A percentile compares a stretch with the other conserved stretches of the same genome.
phyloP scores from a whole-genome alignment of 2,113 vertebrate genomes.

The Bos indicus region DNA sequence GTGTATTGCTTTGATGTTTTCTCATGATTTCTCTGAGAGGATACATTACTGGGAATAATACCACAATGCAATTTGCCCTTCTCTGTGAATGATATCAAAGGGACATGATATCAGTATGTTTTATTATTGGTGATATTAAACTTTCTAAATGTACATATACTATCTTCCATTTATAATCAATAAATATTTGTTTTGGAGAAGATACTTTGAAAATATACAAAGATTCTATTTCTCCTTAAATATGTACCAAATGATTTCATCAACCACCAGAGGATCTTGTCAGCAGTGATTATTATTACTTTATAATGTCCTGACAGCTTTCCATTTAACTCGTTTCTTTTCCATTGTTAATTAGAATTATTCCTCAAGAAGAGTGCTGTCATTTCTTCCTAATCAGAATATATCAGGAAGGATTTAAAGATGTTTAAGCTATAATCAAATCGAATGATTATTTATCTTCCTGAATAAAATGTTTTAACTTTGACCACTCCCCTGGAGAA shows the following conservation, averaged over 20 bases:
- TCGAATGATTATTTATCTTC: background rate
- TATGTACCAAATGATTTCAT: background rate
- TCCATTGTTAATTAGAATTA: background rate
- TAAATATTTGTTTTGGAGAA: background rate
- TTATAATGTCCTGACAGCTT: background rate
- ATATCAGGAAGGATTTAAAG: background rate
- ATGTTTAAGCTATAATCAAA: background rate
- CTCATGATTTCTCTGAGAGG: background rate
- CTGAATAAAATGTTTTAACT: background rate
- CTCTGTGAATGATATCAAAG: background rate
- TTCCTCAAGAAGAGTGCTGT: background rate
- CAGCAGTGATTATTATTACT: background rate
- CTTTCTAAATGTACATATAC: background rate
- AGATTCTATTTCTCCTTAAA: background rate
- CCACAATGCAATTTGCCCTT: background rate
- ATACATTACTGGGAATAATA: background rate
- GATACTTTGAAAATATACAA: background rate
- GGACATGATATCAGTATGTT: background rate
- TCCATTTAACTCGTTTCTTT: background rate
- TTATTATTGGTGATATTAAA: background rate
- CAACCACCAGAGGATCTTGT: background rate
- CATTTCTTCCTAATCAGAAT: background rate
- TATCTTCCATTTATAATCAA: background rate
- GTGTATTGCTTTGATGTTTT: background rate
- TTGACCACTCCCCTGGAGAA: background rate